Evolutionary conservation across 2,113 vertebrate species (phyloP), one percentile per base, ranked within the genome.

Genomic region (Cinclus mexicanus): DNA sequence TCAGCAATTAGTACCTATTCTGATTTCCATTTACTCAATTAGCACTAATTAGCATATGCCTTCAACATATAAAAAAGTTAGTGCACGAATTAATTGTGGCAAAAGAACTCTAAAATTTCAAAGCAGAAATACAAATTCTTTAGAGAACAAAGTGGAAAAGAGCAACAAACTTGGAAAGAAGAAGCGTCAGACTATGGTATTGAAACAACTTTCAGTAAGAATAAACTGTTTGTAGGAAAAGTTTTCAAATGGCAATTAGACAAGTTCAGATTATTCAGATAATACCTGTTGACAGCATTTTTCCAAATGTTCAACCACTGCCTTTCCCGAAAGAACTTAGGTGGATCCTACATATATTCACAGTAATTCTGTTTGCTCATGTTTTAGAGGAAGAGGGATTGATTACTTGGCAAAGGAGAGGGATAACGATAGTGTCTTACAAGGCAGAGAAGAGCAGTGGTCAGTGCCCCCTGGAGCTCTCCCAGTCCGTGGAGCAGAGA

Each of bases 401-500:
- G 67, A 67, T 61, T 63, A 35, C 24, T 29, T 29, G 22, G 33
- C 52, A 84, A 84, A 82, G 60, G 52, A 94, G 61, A 84, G 26
- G 12, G 20, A 42, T 44, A 56, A 70, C 1, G 33, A 67, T 33
- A 17, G 39, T 47, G 52, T 29, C 29, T 81, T 35, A 78, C 11
- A 86, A 86, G 55, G 10, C 68, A 80, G 55, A 3, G 31, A 84
- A 76, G n/a, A 89, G 64, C 61, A 84, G 67, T 25, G 76, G 70
- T 22, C 56, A 35, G 16, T 4, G 21, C 81, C 24, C 12, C 47
- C 41, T 35, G 44, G 53, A 71, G 44, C 4, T 1, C 6, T 29
- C 24, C 35, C 8, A 4, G 55, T 6, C 14, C 60, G 21, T 4
- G 25, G 19, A 82, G 57, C 6, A 0, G 52, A 0, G 1, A 26